Evolutionary conservation across 2,113 vertebrate genomes (phyloP).

Genomic region (Macaca nemestrina): DNA sequence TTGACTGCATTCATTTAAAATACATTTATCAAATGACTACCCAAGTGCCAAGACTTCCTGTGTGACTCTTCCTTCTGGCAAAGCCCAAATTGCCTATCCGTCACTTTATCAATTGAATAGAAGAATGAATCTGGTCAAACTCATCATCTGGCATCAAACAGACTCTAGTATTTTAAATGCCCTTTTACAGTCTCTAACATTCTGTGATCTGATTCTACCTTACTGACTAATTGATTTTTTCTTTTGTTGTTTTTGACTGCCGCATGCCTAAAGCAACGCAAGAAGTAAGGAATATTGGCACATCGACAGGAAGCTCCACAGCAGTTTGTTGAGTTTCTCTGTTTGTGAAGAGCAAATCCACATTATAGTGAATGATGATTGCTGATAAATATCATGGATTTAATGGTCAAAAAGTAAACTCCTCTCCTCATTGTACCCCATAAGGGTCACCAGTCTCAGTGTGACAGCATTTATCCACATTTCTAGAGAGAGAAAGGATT

Average conservation of each 20-base stretch:
- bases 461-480: not conserved
- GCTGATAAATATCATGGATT: not conserved
- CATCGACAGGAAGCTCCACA: not conserved
- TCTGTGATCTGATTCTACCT: not conserved
- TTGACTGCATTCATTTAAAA: slow-evolving; percentile 49
- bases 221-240: slow-evolving; percentile 17
- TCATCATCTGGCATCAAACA: not conserved
- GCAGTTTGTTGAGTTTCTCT: not conserved
- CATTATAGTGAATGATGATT: not conserved
- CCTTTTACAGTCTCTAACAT: not conserved
- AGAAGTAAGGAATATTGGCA: not conserved
- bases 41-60: slow-evolving; percentile 2
- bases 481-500: not conserved
- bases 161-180: slow-evolving; percentile 38
- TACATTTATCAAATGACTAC: slow-evolving; percentile 50
- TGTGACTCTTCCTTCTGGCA: slow-evolving; percentile 33
- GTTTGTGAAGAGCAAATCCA: not conserved
- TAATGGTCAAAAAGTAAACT: slow-evolving; percentile 9
- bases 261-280: not conserved
- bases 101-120: slow-evolving; percentile 62
- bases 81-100: slow-evolving; percentile 50
- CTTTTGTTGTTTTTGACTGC: slow-evolving; percentile 22
- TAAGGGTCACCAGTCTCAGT: not conserved
- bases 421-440: not conserved
- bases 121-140: slow-evolving; percentile 26